These are phyloP conservation scores for Thelaira solivaga DNA, from an alignment of 2,888 invertebrate genomes.

Conservation along the genomic window DNA sequence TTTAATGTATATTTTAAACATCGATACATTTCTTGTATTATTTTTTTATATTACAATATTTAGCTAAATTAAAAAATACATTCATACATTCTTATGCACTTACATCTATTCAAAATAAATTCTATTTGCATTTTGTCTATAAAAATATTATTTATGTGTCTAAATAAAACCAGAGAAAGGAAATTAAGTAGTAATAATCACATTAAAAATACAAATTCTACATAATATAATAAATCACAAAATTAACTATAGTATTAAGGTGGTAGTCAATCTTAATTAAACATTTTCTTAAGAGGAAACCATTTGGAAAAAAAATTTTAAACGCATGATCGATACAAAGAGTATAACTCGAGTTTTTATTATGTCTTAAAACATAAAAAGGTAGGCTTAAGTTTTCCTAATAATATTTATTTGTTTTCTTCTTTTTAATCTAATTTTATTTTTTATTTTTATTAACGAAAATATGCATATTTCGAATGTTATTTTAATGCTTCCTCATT, in stretches of 20 bases:
- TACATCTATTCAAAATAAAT: constrained; percentile 43
- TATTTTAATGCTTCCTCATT: constrained; percentile 5
- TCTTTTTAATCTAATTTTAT: no score
- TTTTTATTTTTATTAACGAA: neutral
- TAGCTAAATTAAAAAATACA: constrained; percentile 31
- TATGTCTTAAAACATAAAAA: no score
- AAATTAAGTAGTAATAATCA: neutral
- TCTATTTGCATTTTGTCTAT: constrained; percentile 13
- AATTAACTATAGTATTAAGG: constrained; percentile 13
- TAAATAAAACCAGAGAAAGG: no score
- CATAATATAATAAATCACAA: constrained; percentile 43
- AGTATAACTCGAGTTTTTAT: no score
- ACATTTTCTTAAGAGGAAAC: no score
- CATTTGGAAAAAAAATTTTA: no score
- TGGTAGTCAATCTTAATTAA: constrained; percentile 15
- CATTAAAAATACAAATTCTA: constrained; percentile 1
- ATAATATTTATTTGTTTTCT: no score
- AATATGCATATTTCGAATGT: neutral
- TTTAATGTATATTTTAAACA: constrained; percentile 47
- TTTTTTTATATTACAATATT: constrained; percentile 33
- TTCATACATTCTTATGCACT: no score
- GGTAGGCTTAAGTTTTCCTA: no score
- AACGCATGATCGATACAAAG: no score
- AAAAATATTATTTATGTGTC: constrained; percentile 16
- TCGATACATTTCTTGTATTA: constrained; percentile 25